phyloP scores from a whole-genome alignment of 2,113 vertebrate genomes.

The Heterocephalus glaber region DNA sequence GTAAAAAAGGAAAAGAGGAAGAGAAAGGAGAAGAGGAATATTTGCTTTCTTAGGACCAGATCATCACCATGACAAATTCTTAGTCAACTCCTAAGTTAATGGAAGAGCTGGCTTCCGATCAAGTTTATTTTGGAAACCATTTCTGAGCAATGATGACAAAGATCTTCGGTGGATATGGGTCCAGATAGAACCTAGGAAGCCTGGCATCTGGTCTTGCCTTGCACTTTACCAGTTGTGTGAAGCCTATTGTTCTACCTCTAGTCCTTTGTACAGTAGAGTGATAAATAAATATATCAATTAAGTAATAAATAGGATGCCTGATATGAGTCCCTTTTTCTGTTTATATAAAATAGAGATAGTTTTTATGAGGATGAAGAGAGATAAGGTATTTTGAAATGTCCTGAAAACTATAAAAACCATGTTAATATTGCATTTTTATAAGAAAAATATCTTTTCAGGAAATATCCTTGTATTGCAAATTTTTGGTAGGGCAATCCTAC shows the following conservation, averaged over 20 bases:
- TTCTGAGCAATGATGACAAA: not conserved
- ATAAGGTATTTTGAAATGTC: constrained; percentile 5
- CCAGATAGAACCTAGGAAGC: not conserved
- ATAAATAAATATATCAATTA: not conserved
- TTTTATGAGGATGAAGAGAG: not conserved
- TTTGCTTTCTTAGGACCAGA: not conserved
- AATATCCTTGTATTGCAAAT: not conserved
- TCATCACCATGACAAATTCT: not conserved
- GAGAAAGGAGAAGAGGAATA: not conserved
- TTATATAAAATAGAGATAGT: not conserved
- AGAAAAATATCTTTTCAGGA: constrained; percentile 3
- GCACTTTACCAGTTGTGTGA: not conserved
- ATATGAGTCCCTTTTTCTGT: not conserved
- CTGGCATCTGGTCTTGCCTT: not conserved
- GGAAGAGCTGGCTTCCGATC: not conserved
- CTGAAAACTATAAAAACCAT: not conserved
- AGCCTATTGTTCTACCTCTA: not conserved
- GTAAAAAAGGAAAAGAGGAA: not conserved
- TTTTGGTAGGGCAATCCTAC: not conserved
- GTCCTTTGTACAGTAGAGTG: not conserved
- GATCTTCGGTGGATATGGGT: not conserved
- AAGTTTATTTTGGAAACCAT: not conserved
- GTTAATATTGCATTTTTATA: not conserved
- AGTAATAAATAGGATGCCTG: not conserved
- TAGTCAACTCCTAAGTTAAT: not conserved